A percentile compares a stretch with the other conserved stretches of the same genome.
phyloP scores from a whole-genome alignment of 2,113 vertebrate genomes.

The Triplophysa tibetana region DNA sequence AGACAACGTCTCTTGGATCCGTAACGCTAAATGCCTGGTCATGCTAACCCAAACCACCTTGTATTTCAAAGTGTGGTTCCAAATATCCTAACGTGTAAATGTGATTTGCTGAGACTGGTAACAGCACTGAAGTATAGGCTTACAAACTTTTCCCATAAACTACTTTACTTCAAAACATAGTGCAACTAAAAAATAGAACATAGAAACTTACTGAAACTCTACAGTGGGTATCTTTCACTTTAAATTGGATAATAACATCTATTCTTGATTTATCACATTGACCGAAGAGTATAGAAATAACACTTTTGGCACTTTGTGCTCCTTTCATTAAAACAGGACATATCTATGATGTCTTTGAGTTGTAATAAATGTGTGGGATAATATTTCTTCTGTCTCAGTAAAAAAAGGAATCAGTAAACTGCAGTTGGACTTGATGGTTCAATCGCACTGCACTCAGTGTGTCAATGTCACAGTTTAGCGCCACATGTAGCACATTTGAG shows the following conservation, averaged over 20 bases:
- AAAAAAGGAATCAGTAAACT: constrained; percentile 3
- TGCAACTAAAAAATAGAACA: not conserved
- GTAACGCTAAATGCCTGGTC: not conserved
- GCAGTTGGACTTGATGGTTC: not conserved
- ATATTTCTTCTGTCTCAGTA: constrained; percentile 14
- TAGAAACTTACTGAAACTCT: not conserved
- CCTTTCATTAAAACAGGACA: not conserved
- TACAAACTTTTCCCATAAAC: not conserved
- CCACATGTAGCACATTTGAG: constrained; percentile 29
- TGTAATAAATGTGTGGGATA: not conserved
- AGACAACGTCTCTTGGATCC: not conserved
- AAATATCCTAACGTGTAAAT: constrained; percentile 12
- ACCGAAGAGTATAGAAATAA: not conserved
- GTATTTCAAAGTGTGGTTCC: not conserved
- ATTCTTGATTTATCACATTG: not conserved
- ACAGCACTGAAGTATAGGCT: not conserved
- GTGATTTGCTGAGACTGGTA: not conserved
- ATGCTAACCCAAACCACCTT: constrained; percentile 24
- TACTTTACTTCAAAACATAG: not conserved
- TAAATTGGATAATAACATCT: not conserved
- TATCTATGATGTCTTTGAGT: constrained; percentile 7
- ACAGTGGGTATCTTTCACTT: not conserved
- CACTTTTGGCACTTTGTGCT: not conserved
- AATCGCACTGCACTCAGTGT: constrained; percentile 4
- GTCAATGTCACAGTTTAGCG: constrained; percentile 23